Percentiles rank a stretch among this genome's conserved stretches.
Evolutionary conservation across 1,140 invertebrate genomes (phyloP).

Genomic region (Temnothorax longispinosus): DNA sequence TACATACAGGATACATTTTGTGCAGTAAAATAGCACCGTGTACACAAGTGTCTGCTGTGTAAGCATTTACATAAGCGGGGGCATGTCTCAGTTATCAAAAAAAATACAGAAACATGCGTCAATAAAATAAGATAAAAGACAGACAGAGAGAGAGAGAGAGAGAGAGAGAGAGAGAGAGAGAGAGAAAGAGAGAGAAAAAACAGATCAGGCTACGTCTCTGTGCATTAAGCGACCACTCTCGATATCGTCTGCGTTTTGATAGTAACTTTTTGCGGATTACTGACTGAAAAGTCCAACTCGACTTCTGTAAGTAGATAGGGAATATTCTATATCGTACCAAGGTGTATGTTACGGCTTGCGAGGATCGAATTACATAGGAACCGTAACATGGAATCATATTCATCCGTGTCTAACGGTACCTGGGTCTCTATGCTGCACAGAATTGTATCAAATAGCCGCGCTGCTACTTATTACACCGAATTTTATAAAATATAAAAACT

Average conservation of each 20-base stretch:
- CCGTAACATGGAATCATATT: constrained; percentile 48
- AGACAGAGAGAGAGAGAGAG: neutral
- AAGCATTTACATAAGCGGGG: constrained; percentile 51
- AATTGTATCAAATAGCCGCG: constrained; percentile 67
- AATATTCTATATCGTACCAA: constrained; percentile 16
- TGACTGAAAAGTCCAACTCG: neutral
- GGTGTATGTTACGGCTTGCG: constrained; percentile 14
- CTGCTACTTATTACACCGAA: constrained; percentile 67
- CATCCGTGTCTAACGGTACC: constrained; percentile 16
- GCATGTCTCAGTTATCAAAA: neutral
- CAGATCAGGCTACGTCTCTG: constrained; percentile 45
- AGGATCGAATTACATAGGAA: constrained; percentile 37
- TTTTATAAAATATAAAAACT: constrained; percentile 76
- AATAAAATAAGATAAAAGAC: constrained; percentile 13
- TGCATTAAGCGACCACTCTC: constrained; percentile 55
- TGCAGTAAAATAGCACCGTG: constrained; percentile 49
- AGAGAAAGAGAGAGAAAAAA: constrained; percentile 10
- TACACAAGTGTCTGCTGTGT: constrained; percentile 61
- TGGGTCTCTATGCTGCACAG: constrained; percentile 57
- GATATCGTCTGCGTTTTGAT: neutral
- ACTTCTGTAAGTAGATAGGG: neutral
- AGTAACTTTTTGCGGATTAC: neutral
- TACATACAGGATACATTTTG: constrained; percentile 54
- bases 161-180: neutral
- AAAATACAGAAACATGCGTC: neutral